These are phyloP conservation scores for Sesamia inferens DNA, from an alignment of 2,888 invertebrate genomes.

Conservation along the genomic window DNA sequence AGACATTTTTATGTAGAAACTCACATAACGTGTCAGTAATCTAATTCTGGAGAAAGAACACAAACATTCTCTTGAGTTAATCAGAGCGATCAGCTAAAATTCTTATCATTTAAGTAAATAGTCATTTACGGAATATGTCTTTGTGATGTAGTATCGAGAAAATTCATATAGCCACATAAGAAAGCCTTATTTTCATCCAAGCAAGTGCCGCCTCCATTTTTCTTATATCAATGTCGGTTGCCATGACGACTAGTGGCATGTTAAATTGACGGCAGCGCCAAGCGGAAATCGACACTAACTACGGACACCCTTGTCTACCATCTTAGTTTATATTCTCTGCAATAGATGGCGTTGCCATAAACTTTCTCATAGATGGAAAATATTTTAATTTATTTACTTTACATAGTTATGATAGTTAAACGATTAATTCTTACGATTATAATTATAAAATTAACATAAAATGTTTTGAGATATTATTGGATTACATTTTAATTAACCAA, in stretches of 20 bases:
- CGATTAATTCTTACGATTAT: too few relatives aligned
- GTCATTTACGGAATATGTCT: too few relatives aligned
- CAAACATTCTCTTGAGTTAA: too few relatives aligned
- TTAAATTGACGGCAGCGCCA: slow-evolving; percentile 50
- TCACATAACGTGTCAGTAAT: too few relatives aligned
- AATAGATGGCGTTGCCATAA: slow-evolving; percentile 55
- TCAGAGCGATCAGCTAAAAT: too few relatives aligned
- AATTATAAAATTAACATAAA: background rate
- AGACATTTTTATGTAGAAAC: too few relatives aligned
- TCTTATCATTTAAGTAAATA: too few relatives aligned
- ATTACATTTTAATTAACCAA: background rate
- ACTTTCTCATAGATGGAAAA: background rate
- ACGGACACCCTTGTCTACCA: slow-evolving; percentile 21
- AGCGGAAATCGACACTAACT: slow-evolving; percentile 49
- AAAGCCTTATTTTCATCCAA: background rate
- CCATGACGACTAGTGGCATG: slow-evolving; percentile 44
- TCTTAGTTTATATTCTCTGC: slow-evolving; percentile 32
- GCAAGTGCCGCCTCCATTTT: slow-evolving; percentile 19
- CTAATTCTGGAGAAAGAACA: too few relatives aligned
- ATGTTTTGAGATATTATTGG: background rate
- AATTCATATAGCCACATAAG: too few relatives aligned
- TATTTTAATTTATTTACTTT: too few relatives aligned
- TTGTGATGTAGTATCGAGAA: too few relatives aligned
- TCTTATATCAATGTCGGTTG: slow-evolving; percentile 30
- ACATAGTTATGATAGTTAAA: background rate